Percentiles rank a stretch among this genome's conserved stretches.
Conservation (phyloP, 1,140 invertebrate species). For the Pararge aegeria region DNA sequence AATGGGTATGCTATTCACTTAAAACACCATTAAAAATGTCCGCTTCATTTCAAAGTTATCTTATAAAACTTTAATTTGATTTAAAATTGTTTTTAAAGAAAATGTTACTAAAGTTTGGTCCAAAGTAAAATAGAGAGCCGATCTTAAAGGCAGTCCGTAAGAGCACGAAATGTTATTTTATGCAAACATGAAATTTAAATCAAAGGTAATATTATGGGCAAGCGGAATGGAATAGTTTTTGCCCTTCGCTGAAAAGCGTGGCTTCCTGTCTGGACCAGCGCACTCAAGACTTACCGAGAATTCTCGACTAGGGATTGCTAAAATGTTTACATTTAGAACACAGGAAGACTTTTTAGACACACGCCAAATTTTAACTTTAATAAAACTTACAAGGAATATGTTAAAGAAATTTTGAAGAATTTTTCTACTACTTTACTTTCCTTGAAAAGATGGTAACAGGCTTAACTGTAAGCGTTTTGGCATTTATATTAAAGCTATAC, state of each 20-base stretch:
- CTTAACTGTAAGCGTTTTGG: too few species aligned
- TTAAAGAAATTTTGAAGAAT: too few species aligned
- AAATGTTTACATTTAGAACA: constrained; percentile 2
- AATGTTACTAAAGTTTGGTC: constrained; percentile 23
- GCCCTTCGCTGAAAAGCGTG: constrained; percentile 28
- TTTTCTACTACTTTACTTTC: too few species aligned
- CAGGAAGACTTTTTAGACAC: too few species aligned
- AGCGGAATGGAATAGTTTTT: constrained; percentile 28
- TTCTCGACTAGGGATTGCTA: constrained; percentile 11
- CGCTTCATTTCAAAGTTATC: constrained; percentile 20
- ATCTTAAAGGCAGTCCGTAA: constrained; percentile 18
- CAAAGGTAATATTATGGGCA: constrained; percentile 26
- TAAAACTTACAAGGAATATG: too few species aligned
- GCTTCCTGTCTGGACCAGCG: constrained; percentile 31
- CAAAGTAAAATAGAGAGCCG: constrained; percentile 21
- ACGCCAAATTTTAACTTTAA: too few species aligned
- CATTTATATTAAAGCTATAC: too few species aligned
- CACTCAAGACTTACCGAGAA: constrained; percentile 26
- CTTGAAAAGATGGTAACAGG: too few species aligned
- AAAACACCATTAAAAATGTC: constrained; percentile 11
- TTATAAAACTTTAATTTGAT: constrained; percentile 22
- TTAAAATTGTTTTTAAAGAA: constrained; percentile 20
- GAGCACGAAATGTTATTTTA: constrained; percentile 21
- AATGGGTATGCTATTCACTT: constrained; percentile 6
- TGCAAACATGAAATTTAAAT: constrained; percentile 29